Base-by-base conservation (phyloP, 2,113 vertebrate genomes). In the Heteronetta atricapilla region DNA sequence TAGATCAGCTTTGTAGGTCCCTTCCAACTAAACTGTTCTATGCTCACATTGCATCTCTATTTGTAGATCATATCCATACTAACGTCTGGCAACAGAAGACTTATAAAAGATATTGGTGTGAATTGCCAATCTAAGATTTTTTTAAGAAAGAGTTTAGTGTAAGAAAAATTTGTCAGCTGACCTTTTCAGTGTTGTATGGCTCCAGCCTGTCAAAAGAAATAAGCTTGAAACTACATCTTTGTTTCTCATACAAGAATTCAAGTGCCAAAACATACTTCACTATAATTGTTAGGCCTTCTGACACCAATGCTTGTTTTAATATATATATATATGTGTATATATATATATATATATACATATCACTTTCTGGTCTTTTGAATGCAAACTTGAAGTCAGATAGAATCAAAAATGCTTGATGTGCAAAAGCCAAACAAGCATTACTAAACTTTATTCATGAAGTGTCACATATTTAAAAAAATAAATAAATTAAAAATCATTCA, bases 191-290 rank as follows among this genome's bases (percentile, higher is more conserved):
- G 91, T 92, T 48, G 5, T 23, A 56, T 52, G 53, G 73, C 60
- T 94, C 48, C 70, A 52, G 48, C 76, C 88, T 76, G 74, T 75
- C 53, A 52, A 85, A 95, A 77, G 83, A 79, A 91, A 76, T 77
- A 36, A 21, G 14, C 46, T 66, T 91, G 80, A 87, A 94, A 66
- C 36, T 31, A 15, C 6, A 7, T 84, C 26, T 76, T 87, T 91
- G 17, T 82, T 75, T 89, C 25, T 28, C 10, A 17, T 76, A 25
- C 13, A 59, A 50, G 63, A 82, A 59, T 94, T 82, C 40, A 89
- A 8, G 76, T 97, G 91, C 94, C 95, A 93, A 90, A 86, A 74
- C 1, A 0, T 64, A 44, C 36, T 80, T 94, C 52, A 73, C 31
- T 81, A 7, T 75, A 84, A 88, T 76, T 63, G 31, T 34, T 36